Conservation (phyloP, 1,140 invertebrate genomes). For the Anastrepha obliqua region DNA sequence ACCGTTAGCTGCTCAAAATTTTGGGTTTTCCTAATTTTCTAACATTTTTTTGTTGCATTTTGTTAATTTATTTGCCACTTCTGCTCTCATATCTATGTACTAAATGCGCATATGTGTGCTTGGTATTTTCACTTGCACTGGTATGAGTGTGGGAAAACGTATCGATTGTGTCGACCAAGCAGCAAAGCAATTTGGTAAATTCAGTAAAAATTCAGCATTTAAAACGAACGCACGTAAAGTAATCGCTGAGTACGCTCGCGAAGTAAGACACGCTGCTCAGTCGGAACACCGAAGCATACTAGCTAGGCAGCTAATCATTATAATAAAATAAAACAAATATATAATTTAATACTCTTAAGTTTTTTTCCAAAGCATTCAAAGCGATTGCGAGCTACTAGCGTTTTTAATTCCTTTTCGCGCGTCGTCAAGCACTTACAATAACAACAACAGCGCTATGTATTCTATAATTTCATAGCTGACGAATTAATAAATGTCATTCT, state of each 20-base stretch:
- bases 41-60: not conserved
- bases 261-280: not conserved
- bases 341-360: not conserved
- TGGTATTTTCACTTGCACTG: not conserved
- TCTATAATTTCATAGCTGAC: not conserved
- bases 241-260: not conserved
- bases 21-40: conserved; percentile 43
- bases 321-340: conserved; percentile 14
- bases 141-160: not conserved
- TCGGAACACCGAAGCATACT: not conserved
- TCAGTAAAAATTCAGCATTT: conserved; percentile 51
- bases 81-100: not conserved
- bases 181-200: not conserved
- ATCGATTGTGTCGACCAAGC: not conserved
- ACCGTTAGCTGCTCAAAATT: not conserved
- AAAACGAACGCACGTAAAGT: conserved; percentile 32
- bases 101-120: not conserved
- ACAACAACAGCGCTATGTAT: not conserved
- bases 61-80: conserved; percentile 4
- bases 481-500: not conserved
- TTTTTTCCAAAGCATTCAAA: not conserved
- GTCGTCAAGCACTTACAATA: not conserved
- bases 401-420: not conserved
- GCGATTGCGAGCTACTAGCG: not conserved
- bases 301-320: conserved; percentile 18